Evolutionary conservation across 2,888 invertebrate species (phyloP), one percentile per base, ranked within the genome.

Genomic region (Alcis repandata): DNA sequence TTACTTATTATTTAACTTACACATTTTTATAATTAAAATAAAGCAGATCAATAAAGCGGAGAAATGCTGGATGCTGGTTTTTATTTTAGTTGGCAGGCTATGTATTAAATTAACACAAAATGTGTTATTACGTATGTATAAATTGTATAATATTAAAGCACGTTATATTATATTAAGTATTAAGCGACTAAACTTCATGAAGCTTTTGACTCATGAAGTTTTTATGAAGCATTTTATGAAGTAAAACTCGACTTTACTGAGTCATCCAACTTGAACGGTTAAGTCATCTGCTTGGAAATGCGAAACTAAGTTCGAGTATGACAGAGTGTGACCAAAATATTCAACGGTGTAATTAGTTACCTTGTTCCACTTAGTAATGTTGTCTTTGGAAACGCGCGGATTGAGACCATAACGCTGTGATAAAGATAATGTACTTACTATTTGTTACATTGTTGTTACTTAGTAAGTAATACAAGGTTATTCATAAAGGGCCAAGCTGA

Each of bases 251-350:
- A 53, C 20, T 33, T 33, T 32, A 60, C 45, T 57, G 59, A 70
- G 56, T 64, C 59, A 62, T 64, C 57, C 63, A 53, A 48, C 38
- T 53, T 62, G 48, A 61, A 61, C 56, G 52, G 62, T 63, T 60
- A 63, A 69, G 62, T 46, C 38, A 62, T 57, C 62, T 61, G 59
- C 43, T 65, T 67, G 59, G 57, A 63, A 69, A 70, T 72, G 65
- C 64, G 59, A 70, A 71, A 68, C 64, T 70, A 66, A 64, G 57
- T 62, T 59, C 22, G 41, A 49, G 66, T 67, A 68, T 68, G 66
- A 59, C 69, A 62, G 67, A 69, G 67, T 70, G 71, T 72, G 70
- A 69, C 70, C 67, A 64, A 70, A 72, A 72, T 72, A 70, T 72
- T 72, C 67, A 70, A 58, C 57, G 48, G 59, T 63, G 63, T 72